Evolutionary conservation across 2,113 vertebrate genomes (phyloP).

Genomic region (Himantopus leucocephalus): DNA sequence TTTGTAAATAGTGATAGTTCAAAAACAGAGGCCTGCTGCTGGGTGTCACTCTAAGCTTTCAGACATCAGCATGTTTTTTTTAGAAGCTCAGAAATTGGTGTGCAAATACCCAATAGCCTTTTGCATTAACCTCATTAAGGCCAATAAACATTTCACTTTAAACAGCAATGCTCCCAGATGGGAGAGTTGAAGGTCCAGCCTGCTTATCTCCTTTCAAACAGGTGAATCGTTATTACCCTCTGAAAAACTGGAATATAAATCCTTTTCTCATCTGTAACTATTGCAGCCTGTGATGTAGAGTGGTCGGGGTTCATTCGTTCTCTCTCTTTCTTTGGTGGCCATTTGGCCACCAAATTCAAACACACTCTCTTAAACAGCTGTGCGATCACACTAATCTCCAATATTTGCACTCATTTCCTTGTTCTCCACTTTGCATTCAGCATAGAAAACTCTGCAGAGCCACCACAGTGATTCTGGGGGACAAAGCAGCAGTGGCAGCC

Average conservation of each 20-base stretch:
- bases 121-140: background rate
- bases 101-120: background rate
- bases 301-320: background rate
- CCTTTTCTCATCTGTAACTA: slow-evolving; percentile 3
- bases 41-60: background rate
- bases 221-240: background rate
- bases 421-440: background rate
- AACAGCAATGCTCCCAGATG: background rate
- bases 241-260: slow-evolving; percentile 32
- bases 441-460: background rate
- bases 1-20: background rate
- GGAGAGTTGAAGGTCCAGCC: background rate
- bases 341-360: background rate
- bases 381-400: background rate
- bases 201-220: background rate
- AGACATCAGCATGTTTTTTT: background rate
- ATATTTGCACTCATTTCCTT: background rate
- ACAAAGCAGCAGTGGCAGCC: background rate
- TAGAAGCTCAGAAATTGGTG: background rate
- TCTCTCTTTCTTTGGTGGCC: background rate
- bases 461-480: background rate
- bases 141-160: slow-evolving; percentile 11
- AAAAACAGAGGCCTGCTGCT: background rate
- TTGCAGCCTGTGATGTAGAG: slow-evolving; percentile 5
- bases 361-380: background rate